These are phyloP conservation scores for Aproaerema taeniolella DNA, from an alignment of 2,888 invertebrate species.

Conservation along the genomic window DNA sequence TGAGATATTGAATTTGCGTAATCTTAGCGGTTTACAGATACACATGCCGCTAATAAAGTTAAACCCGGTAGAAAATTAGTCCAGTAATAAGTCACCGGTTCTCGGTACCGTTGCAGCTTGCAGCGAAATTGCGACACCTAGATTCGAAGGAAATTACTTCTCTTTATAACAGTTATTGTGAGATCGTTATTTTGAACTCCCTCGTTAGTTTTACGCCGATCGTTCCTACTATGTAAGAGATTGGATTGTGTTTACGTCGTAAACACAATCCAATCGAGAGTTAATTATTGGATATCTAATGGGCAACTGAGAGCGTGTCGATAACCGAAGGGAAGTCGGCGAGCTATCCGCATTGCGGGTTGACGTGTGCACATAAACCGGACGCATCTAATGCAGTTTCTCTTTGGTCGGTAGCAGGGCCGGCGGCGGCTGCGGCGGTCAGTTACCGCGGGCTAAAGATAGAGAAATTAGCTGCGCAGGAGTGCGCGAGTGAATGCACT, in stretches of 20 bases:
- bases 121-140: slow-evolving; percentile 42
- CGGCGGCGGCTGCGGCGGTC: slow-evolving; percentile 47
- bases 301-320: slow-evolving; percentile 9
- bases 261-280: slow-evolving; percentile 10
- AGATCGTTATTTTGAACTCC: slow-evolving; percentile 29
- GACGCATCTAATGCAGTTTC: slow-evolving; percentile 72
- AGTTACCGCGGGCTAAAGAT: slow-evolving; percentile 73
- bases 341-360: slow-evolving; percentile 20
- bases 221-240: slow-evolving; percentile 23
- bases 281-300: slow-evolving; percentile 8
- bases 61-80: slow-evolving; percentile 6
- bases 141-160: slow-evolving; percentile 47
- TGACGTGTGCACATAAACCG: slow-evolving; percentile 60
- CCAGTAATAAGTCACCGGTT: slow-evolving; percentile 23
- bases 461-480: slow-evolving; percentile 71
- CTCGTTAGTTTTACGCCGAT: slow-evolving; percentile 38
- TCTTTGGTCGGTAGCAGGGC: slow-evolving; percentile 54
- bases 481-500: slow-evolving; percentile 66
- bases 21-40: no score
- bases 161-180: slow-evolving; percentile 37
- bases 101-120: slow-evolving; percentile 31
- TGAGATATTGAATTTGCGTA: no score
- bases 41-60: background rate
- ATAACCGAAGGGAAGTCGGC: slow-evolving; percentile 30
- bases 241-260: slow-evolving; percentile 11